These are phyloP conservation scores for Nannoperca obscura DNA, from an alignment of 2,797 vertebrate genomes.

Conservation along the genomic window DNA sequence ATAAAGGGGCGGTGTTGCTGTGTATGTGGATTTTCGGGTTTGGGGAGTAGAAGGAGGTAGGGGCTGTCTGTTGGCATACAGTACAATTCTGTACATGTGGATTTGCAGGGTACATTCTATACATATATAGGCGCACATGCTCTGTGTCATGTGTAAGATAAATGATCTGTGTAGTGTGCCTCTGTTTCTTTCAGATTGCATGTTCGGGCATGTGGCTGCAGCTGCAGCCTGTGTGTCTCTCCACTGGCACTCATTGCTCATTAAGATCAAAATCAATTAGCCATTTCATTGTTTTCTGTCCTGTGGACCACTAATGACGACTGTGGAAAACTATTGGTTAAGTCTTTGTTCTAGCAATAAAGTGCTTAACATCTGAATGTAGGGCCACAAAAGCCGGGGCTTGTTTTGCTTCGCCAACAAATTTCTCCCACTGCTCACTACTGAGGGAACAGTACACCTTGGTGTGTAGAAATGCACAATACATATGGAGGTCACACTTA, in stretches of 20 bases:
- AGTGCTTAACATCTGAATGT: not conserved
- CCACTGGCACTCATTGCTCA: slow-evolving; percentile 7
- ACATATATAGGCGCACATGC: not conserved
- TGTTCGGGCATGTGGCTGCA: slow-evolving; percentile 38
- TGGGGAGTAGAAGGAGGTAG: not conserved
- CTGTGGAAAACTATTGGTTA: slow-evolving; percentile 14
- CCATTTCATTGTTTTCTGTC: slow-evolving; percentile 29
- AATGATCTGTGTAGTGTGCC: slow-evolving; percentile 13
- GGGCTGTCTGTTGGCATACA: slow-evolving; percentile 14
- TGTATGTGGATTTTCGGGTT: slow-evolving; percentile 30
- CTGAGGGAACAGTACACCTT: not conserved
- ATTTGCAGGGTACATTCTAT: slow-evolving; percentile 19
- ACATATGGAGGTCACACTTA: not conserved
- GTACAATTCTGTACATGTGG: slow-evolving; percentile 13
- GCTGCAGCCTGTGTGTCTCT: slow-evolving; percentile 20
- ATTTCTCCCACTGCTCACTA: slow-evolving; percentile 5
- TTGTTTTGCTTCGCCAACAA: slow-evolving; percentile 7
- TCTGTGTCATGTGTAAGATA: slow-evolving; percentile 3
- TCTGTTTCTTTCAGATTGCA: slow-evolving; percentile 25
- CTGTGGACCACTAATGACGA: slow-evolving; percentile 3
- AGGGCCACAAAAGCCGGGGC: not conserved
- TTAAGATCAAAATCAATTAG: slow-evolving; percentile 47
- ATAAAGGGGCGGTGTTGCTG: not conserved
- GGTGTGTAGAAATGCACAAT: not conserved
- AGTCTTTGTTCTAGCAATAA: slow-evolving; percentile 18